Conservation (phyloP, 2,113 vertebrate species). For the Capra hircus region DNA sequence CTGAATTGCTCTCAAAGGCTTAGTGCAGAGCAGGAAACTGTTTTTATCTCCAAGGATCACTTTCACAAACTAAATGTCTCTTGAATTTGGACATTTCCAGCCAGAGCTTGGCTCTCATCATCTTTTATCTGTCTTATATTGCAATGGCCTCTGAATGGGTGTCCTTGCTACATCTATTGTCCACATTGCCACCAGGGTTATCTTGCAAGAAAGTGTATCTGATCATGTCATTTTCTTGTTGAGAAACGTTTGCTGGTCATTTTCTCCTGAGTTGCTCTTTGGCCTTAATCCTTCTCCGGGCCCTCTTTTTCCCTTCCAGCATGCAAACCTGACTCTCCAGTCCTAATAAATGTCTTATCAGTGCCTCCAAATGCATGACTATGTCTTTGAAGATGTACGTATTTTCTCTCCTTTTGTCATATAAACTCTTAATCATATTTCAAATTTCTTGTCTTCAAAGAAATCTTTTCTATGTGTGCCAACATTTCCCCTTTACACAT, state of each 20-base stretch:
- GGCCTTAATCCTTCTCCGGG: not conserved
- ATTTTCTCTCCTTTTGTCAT: not conserved
- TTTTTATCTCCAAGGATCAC: conserved; percentile 33
- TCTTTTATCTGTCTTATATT: not conserved
- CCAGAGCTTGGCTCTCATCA: not conserved
- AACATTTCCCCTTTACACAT: not conserved
- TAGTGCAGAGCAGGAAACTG: not conserved
- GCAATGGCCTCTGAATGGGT: not conserved
- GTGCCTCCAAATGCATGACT: not conserved
- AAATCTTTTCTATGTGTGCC: not conserved
- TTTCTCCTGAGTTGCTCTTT: not conserved
- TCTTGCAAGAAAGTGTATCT: not conserved
- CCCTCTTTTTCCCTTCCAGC: not conserved
- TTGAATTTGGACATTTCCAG: conserved; percentile 10
- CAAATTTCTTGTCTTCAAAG: not conserved
- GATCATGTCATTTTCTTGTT: not conserved
- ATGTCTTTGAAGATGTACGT: not conserved
- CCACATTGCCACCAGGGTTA: not conserved
- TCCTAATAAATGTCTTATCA: not conserved
- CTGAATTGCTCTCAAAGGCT: conserved; percentile 13
- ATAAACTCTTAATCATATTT: not conserved
- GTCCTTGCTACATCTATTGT: not conserved
- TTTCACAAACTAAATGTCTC: conserved; percentile 1
- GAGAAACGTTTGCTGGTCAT: not conserved
- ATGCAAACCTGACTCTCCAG: not conserved